phyloP scores from a whole-genome alignment of 2,797 vertebrate genomes.

The Ptychadena robeensis region DNA sequence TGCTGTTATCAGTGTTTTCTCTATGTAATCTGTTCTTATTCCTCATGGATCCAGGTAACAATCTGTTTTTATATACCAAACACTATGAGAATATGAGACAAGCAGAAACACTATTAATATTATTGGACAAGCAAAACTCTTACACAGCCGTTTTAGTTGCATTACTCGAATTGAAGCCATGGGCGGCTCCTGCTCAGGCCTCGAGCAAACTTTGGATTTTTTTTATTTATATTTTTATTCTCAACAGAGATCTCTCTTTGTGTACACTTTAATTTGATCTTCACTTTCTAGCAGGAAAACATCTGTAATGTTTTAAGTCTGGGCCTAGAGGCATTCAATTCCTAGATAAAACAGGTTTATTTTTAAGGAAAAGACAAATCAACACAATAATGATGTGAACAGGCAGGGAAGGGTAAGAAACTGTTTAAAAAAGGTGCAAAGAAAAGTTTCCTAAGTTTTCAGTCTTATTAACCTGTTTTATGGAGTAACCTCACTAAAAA shows the following conservation, averaged over 20 bases:
- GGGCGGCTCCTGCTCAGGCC: not conserved
- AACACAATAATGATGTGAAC: constrained; percentile 50
- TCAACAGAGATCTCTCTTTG: constrained; percentile 39
- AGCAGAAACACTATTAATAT: not conserved
- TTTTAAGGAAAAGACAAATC: constrained; percentile 47
- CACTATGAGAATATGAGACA: not conserved
- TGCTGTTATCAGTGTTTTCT: not conserved
- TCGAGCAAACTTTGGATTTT: constrained; percentile 16
- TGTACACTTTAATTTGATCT: constrained; percentile 58
- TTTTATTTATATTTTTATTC: constrained; percentile 50
- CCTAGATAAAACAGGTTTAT: constrained; percentile 26
- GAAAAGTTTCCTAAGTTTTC: constrained; percentile 10
- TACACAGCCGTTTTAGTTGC: constrained; percentile 58
- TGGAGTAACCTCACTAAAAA: too few relatives aligned
- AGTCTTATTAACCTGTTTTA: too few relatives aligned
- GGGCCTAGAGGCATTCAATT: constrained; percentile 44
- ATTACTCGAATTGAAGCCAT: constrained; percentile 17
- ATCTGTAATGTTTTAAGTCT: constrained; percentile 35
- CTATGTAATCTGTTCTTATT: not conserved
- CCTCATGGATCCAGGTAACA: not conserved
- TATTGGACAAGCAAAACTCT: constrained; percentile 65
- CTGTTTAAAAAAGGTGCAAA: constrained; percentile 20
- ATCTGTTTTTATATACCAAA: not conserved
- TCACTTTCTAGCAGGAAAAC: constrained; percentile 37
- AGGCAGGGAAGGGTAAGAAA: constrained; percentile 22